Percentiles rank a stretch among this genome's conserved stretches.
Conservation (phyloP, 2,797 vertebrate species). For the Trachurus trachurus region DNA sequence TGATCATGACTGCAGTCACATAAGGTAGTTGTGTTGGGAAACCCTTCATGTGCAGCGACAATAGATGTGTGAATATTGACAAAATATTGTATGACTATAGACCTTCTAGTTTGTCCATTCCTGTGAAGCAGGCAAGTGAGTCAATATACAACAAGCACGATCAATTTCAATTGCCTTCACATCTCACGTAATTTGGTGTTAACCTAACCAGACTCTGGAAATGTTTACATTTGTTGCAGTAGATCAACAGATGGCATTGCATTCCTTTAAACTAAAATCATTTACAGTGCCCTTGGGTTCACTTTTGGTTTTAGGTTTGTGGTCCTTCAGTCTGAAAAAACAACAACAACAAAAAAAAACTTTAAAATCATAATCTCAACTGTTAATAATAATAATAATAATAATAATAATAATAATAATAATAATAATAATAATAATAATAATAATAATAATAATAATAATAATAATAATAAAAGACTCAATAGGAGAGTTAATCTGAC, state of each 20-base stretch:
- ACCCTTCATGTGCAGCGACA: background rate
- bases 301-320: background rate
- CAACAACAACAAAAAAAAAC: background rate
- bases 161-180: no score
- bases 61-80: background rate
- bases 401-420: no score
- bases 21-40: background rate
- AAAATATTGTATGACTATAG: background rate
- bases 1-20: background rate
- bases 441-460: no score
- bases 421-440: no score
- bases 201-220: background rate
- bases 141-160: background rate
- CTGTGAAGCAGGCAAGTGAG: background rate
- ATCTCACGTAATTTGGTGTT: no score
- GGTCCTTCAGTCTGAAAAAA: background rate
- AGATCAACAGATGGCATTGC: slow-evolving; percentile 35
- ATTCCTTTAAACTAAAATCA: background rate
- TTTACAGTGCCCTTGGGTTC: background rate
- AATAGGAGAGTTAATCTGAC: background rate
- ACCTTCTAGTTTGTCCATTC: no score
- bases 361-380: background rate
- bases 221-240: background rate
- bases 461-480: no score
- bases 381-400: no score